These are phyloP conservation scores for Neolamprologus kungweensis DNA, from an alignment of 2,113 vertebrate genomes.

Conservation along the genomic window DNA sequence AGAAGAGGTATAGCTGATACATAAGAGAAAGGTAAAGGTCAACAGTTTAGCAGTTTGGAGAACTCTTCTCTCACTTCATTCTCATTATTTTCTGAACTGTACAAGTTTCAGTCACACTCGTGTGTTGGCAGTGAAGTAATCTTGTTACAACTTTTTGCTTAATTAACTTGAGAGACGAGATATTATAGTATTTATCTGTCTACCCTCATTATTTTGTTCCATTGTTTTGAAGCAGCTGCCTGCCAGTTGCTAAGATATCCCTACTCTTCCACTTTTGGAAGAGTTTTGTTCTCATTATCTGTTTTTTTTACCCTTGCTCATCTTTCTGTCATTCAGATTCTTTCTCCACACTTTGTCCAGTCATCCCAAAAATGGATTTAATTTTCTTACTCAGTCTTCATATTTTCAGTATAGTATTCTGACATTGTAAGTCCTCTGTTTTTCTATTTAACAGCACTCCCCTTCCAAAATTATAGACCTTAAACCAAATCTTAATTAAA, in stretches of 20 bases:
- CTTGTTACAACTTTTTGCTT: neutral
- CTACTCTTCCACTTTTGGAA: neutral
- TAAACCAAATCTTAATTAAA: neutral
- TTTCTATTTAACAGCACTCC: neutral
- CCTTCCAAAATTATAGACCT: fast-evolving
- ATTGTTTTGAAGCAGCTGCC: neutral
- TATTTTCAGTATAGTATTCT: neutral
- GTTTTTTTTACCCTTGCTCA: neutral
- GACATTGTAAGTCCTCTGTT: neutral
- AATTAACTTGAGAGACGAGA: neutral
- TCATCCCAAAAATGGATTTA: neutral
- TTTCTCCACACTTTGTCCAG: neutral
- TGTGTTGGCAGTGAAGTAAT: neutral
- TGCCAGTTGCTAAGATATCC: neutral
- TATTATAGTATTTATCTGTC: neutral
- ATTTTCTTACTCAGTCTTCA: neutral
- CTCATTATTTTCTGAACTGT: neutral
- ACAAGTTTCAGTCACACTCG: neutral
- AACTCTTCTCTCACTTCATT: neutral
- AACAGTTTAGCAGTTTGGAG: neutral
- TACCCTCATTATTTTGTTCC: neutral
- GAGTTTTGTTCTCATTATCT: neutral
- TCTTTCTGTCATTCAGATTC: neutral
- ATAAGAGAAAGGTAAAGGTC: neutral
- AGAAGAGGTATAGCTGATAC: neutral